Evolutionary conservation across 2,797 vertebrate genomes (phyloP), one percentile per base, ranked within the genome.

Genomic region (Parauchenoglanis punctatus): DNA sequence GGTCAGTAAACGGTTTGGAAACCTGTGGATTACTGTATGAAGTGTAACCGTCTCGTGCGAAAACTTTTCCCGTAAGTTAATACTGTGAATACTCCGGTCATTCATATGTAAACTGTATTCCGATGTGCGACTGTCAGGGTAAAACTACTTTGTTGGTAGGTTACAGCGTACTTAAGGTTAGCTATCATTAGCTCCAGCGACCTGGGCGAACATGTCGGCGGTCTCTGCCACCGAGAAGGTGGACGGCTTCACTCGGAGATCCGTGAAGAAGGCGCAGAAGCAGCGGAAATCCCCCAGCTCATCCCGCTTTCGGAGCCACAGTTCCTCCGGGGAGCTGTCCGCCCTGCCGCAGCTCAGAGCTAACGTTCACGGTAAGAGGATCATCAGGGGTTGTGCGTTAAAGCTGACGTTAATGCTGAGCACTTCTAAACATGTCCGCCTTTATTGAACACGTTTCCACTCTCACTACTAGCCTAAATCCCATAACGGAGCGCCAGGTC

Each of bases 181-280:
- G 81, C 44, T 31, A 7, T n/a, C 75, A 2, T 31, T 28, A 40
- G 25, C 61, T 65, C 7, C 3, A 23, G 17, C 11, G 44, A 52
- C n/a, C 35, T 1, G 92, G 91, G 92, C 88, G 93, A 95, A 94
- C 92, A 98, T 99, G 97, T 97, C 97, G 95, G 96, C 97, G 94
- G 97, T 99, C 94, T 97, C 98, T 49, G 98, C 98, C 90, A 94
- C 97, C 90, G 98, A 99, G 96, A 99, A 99, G 95, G 98, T 99
- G 96, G 98, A 99, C 91, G 98, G 98, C 80, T 99, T 99, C 93
- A 99, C 98, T 81, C 96, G 97, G 94, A 98, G 98, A 94, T 99
- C 98, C 46, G 94, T 99, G 96, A 96, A 97, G 94, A 99, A 98
- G 95, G 98, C 97, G 88, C 97, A 98, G 95, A 96, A 96, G 90